Evolutionary conservation across 1,140 invertebrate species (phyloP), one percentile per base, ranked within the genome.

Genomic region (Drosophila sulfurigaster): DNA sequence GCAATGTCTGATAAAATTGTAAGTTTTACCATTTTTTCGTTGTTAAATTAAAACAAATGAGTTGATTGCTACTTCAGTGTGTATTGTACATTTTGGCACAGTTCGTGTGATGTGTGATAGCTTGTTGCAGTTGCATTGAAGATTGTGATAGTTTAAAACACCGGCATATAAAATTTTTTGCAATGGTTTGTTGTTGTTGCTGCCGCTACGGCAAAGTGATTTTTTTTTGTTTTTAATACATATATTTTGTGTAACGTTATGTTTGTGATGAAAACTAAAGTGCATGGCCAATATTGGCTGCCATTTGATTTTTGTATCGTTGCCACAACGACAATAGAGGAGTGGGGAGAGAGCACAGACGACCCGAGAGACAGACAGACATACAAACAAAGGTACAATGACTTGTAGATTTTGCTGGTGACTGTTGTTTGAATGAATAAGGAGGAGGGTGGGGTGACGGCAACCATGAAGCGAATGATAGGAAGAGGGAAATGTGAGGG

Each of bases 1-100:
- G 72, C 76, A 76, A 83, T 77, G 81, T 57, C 81, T 59, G 82
- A 86, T 71, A 88, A 87, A 86, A 86, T 86, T 86, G 82, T 86
- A 86, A 86, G 82, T 43, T 43, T 13, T 82, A 82, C 8, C 35
- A 3, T 74, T 77, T 79, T 69, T 30, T 72, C 70, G 35, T 79
- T 70, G 38, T 72, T 73, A 76, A 69, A 51, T 45, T 35, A 41
- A 3, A 45, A 38, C n/a, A 35, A 43, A n/a, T 51, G 11, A 0
- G 0, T 8, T 62, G 5, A 56, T 6, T 35, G 5, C 1, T 10
- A 10, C 6, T 16, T 4, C 5, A 20, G 3, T 41, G 3, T 13
- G 8, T 0, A 8, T 35, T 1, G 15, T 15, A 25, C 5, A 3
- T 8, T 32, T 4, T 11, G 7, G 15, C 13, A 1, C 1, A 32